Conservation (phyloP, 30 jellyfish, hydroid and myxozoan genomes). For the Chironex yamaguchii region DNA sequence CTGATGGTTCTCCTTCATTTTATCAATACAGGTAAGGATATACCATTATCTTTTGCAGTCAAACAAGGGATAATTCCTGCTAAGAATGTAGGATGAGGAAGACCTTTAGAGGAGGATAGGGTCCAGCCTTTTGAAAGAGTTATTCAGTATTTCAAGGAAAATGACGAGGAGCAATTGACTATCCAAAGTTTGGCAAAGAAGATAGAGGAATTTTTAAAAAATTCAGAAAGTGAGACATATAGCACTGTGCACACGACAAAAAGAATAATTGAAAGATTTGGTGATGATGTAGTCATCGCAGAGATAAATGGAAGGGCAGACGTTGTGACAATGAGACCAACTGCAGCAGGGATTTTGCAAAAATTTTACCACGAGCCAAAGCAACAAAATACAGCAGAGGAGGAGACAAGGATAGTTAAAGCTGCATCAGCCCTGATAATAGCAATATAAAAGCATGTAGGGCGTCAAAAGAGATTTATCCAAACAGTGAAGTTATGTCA, state of each 20-base stretch:
- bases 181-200: neutral
- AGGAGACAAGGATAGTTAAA: conserved; percentile 4
- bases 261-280: conserved; percentile 10
- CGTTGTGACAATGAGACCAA: conserved; percentile 29
- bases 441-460: conserved; percentile 13
- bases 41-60: conserved; percentile 6
- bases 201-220: neutral
- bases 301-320: conserved; percentile 23
- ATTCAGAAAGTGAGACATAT: neutral
- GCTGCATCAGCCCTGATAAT: conserved; percentile 51
- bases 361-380: conserved; percentile 2
- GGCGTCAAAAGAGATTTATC: conserved; percentile 17
- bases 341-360: conserved; percentile 22
- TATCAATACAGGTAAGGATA: conserved; percentile 18
- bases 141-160: conserved; percentile 6
- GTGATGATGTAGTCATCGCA: conserved; percentile 1
- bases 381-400: conserved; percentile 15
- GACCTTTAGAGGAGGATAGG: conserved; percentile 9
- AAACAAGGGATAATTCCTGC: conserved; percentile 1
- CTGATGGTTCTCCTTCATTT: neutral
- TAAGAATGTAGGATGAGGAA: conserved; percentile 3
- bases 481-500: conserved; percentile 16
- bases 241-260: conserved; percentile 9
- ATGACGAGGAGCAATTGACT: conserved; percentile 27
- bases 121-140: conserved; percentile 16